Evolutionary conservation across 2,797 vertebrate genomes (phyloP), one percentile per base, ranked within the genome.

Genomic region (Hippopotamyrus pictus): DNA sequence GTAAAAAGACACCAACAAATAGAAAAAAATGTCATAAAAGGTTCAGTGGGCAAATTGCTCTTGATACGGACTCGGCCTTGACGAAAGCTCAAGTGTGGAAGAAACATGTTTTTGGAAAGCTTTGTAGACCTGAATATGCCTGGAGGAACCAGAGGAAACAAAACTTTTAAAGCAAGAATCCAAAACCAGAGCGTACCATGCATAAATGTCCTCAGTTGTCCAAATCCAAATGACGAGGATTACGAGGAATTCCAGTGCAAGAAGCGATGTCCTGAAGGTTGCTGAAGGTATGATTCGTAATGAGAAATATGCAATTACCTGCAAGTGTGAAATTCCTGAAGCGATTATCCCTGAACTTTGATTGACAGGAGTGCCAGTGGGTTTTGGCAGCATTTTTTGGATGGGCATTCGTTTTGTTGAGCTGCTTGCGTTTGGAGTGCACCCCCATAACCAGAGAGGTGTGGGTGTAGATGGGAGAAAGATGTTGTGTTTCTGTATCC

Each of bases 21-120:
- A 79, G 17, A 44, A 90, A 92, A 89, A 88, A 12, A 79, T 76
- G 88, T 82, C 91, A 90, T 73, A 90, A 91, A 94, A 91, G 91
- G 92, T 93, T 91, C 92, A 90, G 92, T 92, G 92, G 92, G 89
- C 85, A 90, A 62, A 91, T 88, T 69, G 90, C 69, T 90, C 90
- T 92, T 89, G 92, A 90, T 90, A 90, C 90, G 88, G 91, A 93
- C 92, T 90, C 25, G 73, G 11, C 22, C 51, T n/a, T 17, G 12
- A 57, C n/a, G 11, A 22, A 25, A 14, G 12, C 11, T 53, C 48
- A 54, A 86, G 29, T 86, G n/a, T 19, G 33, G 53, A 29, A 57
- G 48, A 57, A 86, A 41, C 85, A 86, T 86, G 85, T 86, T 57
- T 7, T 37, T 9, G 53, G 85, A 57, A 53, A 37, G 14, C 51